Evolutionary conservation across 2,797 vertebrate genomes (phyloP), one percentile per base, ranked within the genome.

Genomic region (Sebastes jordani): DNA sequence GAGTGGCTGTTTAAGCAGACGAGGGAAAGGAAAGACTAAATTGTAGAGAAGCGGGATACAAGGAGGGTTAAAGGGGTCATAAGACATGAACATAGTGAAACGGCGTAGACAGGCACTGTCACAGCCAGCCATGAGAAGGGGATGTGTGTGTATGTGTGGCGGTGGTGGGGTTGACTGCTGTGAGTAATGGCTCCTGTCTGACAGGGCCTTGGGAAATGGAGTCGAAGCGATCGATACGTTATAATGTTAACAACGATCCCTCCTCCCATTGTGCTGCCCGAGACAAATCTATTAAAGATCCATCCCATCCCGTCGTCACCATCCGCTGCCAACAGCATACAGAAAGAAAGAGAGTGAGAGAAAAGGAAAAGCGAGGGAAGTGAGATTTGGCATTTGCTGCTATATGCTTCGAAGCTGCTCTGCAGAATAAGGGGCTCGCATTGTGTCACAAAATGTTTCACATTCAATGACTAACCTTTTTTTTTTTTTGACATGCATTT

Each of bases 211-310:
- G 91, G 90, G 93, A 94, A 92, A 91, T 89, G 89, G 91, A 94
- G 84, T 91, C 68, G 71, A 93, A 90, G 69, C 84, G 85, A 95
- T 96, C 94, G 71, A 96, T 96, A 93, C 75, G 81, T 96, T 94
- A 95, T 95, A 94, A 95, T 94, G 95, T 95, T 95, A 95, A 94
- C 91, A 93, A 92, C 90, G 85, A 93, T 93, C 79, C 82, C 86
- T 87, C 83, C 88, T 92, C 92, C 93, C 88, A 88, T 94, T 93
- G 92, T 94, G 87, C 89, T 90, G 86, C 86, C 86, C 23, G 81
- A 91, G 91, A 94, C 87, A 94, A 93, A 94, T 93, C 83, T 93
- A 93, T 94, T 94, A 95, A 92, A 94, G 86, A 93, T 88, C 85
- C 81, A 87, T 92, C 84, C 83, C 84, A 76, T 91, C 81, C 90